Conservation (phyloP, 2,797 vertebrate genomes). For the Nothura maculosa region DNA sequence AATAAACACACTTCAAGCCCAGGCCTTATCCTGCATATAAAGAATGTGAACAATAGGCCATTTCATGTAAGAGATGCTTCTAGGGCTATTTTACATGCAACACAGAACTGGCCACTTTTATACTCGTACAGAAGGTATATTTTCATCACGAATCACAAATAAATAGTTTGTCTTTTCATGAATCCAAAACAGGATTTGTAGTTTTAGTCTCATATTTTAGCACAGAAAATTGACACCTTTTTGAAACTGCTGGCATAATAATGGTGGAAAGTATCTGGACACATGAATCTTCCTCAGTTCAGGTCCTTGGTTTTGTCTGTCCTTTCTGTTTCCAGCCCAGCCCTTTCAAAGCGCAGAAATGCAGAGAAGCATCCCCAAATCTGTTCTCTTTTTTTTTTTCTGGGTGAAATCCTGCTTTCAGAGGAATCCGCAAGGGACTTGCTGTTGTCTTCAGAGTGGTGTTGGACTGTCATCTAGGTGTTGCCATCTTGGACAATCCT, state of each 20-base stretch:
- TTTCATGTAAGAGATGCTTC: slow-evolving; percentile 55
- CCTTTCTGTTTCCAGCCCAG: neutral
- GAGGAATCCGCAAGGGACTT: neutral
- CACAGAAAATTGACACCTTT: slow-evolving; percentile 50
- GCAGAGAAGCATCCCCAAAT: neutral
- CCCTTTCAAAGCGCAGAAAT: neutral
- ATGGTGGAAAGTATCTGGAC: slow-evolving; percentile 5
- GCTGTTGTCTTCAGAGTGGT: neutral
- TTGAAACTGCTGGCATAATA: slow-evolving; percentile 51
- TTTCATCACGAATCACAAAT: slow-evolving; percentile 66
- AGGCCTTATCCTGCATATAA: slow-evolving; percentile 57
- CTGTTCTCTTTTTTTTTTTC: neutral
- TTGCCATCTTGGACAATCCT: neutral
- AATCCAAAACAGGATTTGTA: slow-evolving; percentile 59
- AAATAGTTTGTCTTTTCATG: slow-evolving; percentile 56
- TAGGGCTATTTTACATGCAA: slow-evolving; percentile 61
- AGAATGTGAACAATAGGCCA: slow-evolving; percentile 10
- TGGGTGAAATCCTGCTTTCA: neutral
- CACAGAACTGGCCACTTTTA: slow-evolving; percentile 48
- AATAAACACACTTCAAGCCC: slow-evolving; percentile 68
- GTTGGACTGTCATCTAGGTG: neutral
- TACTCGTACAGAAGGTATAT: slow-evolving; percentile 12
- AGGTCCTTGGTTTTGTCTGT: slow-evolving; percentile 35
- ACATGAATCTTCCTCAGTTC: slow-evolving; percentile 39
- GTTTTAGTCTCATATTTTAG: slow-evolving; percentile 30